Percentiles rank a stretch among this genome's conserved stretches.
phyloP scores from a whole-genome alignment of 1,140 invertebrate genomes.

The Meloidogyne floridensis region DNA sequence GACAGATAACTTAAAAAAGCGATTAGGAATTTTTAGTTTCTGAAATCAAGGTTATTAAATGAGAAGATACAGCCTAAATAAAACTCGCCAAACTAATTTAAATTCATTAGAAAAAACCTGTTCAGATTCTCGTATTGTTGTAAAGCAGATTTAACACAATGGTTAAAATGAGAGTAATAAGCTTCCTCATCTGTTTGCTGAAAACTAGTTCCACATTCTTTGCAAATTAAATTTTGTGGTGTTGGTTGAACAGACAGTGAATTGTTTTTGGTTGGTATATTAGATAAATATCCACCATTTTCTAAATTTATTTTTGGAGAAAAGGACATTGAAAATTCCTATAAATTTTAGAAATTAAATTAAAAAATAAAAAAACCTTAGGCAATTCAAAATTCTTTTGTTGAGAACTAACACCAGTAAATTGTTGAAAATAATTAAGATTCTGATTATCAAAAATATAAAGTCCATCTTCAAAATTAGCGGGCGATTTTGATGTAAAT shows the following conservation, averaged over 20 bases:
- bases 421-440: background rate
- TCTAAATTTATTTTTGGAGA: background rate
- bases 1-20: no score
- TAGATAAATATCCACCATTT: background rate
- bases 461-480: no score
- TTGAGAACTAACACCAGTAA: background rate
- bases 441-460: no score
- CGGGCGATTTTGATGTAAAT: no score
- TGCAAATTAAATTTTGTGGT: background rate
- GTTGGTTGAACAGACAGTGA: background rate
- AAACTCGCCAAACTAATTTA: background rate
- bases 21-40: no score
- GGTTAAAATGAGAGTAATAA: background rate
- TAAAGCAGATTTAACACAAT: background rate
- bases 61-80: no score
- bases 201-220: slow-evolving; percentile 3
- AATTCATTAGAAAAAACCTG: background rate
- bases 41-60: no score
- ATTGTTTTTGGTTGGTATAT: no score
- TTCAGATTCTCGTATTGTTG: background rate
- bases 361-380: background rate
- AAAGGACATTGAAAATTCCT: background rate
- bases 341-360: background rate
- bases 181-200: background rate
- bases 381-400: background rate